Conservation (phyloP, 2,888 invertebrate genomes). For the Parelbella ahira region DNA sequence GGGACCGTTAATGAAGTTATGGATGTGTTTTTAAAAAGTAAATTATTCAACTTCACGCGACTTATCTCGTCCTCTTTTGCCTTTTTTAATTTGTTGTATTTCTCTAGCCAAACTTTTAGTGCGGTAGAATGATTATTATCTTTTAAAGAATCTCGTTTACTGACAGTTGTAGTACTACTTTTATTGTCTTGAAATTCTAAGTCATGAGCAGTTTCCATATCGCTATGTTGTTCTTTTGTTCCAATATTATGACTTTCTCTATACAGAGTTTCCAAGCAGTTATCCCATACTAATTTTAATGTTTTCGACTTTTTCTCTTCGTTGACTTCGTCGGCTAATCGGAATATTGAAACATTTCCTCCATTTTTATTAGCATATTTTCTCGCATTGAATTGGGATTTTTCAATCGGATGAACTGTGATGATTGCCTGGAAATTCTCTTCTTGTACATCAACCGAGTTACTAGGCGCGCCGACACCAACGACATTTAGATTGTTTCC, state of each 20-base stretch:
- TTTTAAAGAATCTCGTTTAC: slow-evolving; percentile 52
- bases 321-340: slow-evolving; percentile 32
- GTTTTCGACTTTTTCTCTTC: slow-evolving; percentile 32
- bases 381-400: slow-evolving; percentile 45
- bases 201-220: slow-evolving; percentile 45
- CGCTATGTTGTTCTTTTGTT: slow-evolving; percentile 38
- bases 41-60: slow-evolving; percentile 45
- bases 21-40: slow-evolving; percentile 40
- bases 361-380: slow-evolving; percentile 41
- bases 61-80: slow-evolving; percentile 49
- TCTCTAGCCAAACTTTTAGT: slow-evolving; percentile 55
- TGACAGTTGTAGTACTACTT: slow-evolving; percentile 43
- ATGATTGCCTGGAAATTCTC: slow-evolving; percentile 67
- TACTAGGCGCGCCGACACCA: slow-evolving; percentile 40
- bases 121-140: slow-evolving; percentile 41
- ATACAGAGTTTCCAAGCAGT: slow-evolving; percentile 55
- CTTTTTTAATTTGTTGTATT: slow-evolving; percentile 52
- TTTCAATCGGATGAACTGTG: slow-evolving; percentile 50
- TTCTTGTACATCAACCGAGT: slow-evolving; percentile 40
- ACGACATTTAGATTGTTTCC: slow-evolving; percentile 71
- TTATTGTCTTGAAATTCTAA: slow-evolving; percentile 38
- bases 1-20: slow-evolving; percentile 29
- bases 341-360: slow-evolving; percentile 41
- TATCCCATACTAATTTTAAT: slow-evolving; percentile 59
- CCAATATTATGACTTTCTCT: slow-evolving; percentile 40